A percentile compares a stretch with the other conserved stretches of the same genome.
These are phyloP conservation scores for Hylaeus volcanicus DNA, from an alignment of 1,140 invertebrate genomes.

Conservation along the genomic window DNA sequence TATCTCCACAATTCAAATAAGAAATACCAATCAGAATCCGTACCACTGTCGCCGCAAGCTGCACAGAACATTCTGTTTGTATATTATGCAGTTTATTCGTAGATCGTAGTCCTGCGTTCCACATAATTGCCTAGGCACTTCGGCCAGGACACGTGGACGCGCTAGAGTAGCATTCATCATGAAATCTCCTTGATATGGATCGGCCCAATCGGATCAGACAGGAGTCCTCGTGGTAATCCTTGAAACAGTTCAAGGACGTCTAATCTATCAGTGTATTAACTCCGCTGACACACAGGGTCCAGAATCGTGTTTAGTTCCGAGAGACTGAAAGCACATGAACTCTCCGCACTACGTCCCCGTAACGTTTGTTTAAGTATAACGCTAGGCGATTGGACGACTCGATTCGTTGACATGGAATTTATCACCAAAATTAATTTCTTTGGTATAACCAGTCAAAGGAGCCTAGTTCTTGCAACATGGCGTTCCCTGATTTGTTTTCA, in stretches of 20 bases:
- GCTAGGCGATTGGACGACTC: too few species aligned
- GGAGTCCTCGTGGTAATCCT: conserved; percentile 13
- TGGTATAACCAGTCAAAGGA: too few species aligned
- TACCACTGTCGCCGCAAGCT: too few species aligned
- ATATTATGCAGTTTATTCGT: too few species aligned
- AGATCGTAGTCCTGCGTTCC: neutral
- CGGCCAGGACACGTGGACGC: neutral
- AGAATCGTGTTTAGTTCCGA: neutral
- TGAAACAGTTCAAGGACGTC: conserved; percentile 20
- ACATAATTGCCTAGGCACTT: neutral
- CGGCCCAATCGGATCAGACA: conserved; percentile 18
- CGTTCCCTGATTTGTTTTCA: too few species aligned
- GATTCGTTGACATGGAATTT: too few species aligned
- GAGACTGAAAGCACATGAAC: neutral
- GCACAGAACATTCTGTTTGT: too few species aligned
- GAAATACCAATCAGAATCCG: neutral
- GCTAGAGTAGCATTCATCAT: conserved; percentile 6
- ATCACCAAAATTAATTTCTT: too few species aligned
- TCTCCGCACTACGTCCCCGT: neutral
- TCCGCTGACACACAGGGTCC: neutral
- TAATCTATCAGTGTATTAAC: conserved; percentile 51
- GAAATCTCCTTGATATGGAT: conserved; percentile 10
- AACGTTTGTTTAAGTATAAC: too few species aligned
- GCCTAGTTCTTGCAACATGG: too few species aligned
- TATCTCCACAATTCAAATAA: neutral